Conservation (phyloP, 2,797 vertebrate species). For the Phrynocephalus vlangalii region DNA sequence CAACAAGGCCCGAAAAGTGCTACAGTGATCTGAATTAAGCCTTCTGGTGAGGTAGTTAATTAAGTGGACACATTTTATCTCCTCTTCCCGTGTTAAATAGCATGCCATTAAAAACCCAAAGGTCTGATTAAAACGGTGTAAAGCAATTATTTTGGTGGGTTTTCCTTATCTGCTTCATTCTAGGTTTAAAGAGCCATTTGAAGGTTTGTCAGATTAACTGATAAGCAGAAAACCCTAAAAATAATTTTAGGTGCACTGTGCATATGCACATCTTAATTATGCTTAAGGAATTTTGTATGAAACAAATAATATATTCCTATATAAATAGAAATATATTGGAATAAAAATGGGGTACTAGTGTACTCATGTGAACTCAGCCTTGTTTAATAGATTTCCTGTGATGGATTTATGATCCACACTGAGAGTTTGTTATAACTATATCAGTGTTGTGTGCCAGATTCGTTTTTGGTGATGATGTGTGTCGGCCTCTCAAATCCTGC, state of each 20-base stretch:
- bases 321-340: not conserved
- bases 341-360: not conserved
- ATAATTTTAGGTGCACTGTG: not conserved
- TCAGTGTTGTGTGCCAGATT: not conserved
- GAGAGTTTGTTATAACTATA: not conserved
- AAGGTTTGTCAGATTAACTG: not conserved
- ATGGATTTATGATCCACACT: not conserved
- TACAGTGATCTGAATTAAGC: not conserved
- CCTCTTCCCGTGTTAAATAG: not conserved
- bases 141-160: not conserved
- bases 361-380: not conserved
- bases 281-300: not conserved
- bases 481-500: not conserved
- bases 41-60: not conserved
- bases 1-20: constrained; percentile 3
- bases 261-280: not conserved
- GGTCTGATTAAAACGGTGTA: not conserved
- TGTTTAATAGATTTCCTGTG: not conserved
- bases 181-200: not conserved
- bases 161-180: not conserved
- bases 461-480: not conserved
- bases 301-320: not conserved
- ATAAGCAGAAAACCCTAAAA: not conserved
- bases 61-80: not conserved
- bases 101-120: not conserved